Conservation (phyloP, 1,140 invertebrate species). For the Dendroctonus valens region DNA sequence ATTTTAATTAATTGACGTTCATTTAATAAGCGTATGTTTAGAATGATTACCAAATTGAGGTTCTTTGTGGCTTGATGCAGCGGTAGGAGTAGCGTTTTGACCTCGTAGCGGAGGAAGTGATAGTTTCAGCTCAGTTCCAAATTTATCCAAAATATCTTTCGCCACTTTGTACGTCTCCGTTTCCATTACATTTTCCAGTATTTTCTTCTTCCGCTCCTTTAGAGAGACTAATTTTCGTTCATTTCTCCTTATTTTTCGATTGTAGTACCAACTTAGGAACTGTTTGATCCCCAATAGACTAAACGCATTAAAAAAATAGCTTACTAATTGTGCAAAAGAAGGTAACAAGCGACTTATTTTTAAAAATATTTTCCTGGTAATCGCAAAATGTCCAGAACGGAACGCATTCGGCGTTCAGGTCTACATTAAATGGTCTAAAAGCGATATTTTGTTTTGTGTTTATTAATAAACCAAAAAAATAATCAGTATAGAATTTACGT, state of each 20-base stretch:
- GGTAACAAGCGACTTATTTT: no score
- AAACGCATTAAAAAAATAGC: slow-evolving; percentile 37
- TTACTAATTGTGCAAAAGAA: not conserved
- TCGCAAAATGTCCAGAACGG: no score
- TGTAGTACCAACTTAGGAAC: slow-evolving; percentile 84
- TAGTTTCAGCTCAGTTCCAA: slow-evolving; percentile 62
- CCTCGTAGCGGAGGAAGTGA: not conserved
- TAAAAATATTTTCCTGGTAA: no score
- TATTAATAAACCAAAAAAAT: no score
- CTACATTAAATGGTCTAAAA: no score
- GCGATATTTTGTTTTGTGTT: no score
- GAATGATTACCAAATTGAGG: no score
- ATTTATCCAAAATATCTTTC: slow-evolving; percentile 88
- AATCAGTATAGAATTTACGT: no score
- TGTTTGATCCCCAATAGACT: slow-evolving; percentile 79
- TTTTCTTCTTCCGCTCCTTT: slow-evolving; percentile 79
- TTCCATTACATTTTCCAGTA: slow-evolving; percentile 95
- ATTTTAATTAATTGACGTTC: no score
- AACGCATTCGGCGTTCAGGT: no score
- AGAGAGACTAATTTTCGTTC: slow-evolving; percentile 72
- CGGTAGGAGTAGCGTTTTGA: not conserved
- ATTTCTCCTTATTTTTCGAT: slow-evolving; percentile 77
- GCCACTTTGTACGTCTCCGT: slow-evolving; percentile 97
- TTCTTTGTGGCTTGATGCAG: not conserved
- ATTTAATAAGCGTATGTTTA: no score